phyloP scores from a whole-genome alignment of 2,888 invertebrate species.

The Apamea epomidion region DNA sequence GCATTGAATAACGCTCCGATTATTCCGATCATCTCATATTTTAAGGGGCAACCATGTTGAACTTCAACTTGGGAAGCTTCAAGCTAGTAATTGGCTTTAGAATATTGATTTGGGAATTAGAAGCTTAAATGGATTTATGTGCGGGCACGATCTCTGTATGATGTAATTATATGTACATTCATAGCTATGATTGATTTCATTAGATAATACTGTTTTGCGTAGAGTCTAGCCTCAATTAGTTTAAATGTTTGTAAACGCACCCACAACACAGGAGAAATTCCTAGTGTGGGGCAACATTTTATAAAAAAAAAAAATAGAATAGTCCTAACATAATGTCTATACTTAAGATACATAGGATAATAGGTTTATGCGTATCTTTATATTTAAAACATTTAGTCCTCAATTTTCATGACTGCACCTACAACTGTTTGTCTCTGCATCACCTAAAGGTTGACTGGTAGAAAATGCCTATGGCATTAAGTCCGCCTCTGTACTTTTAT shows the following conservation, averaged over 20 bases:
- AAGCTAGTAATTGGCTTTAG: slow-evolving; percentile 30
- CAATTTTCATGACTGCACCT: no score
- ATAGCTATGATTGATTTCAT: slow-evolving; percentile 27
- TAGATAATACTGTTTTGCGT: slow-evolving; percentile 2
- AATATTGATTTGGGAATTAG: slow-evolving; percentile 48
- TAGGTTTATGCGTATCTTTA: no score
- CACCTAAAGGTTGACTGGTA: no score
- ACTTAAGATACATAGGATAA: background rate
- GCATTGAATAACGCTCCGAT: slow-evolving; percentile 71
- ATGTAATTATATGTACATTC: slow-evolving; percentile 37
- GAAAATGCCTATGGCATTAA: no score
- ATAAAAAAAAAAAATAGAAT: no score
- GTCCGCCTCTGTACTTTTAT: no score
- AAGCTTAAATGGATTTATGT: slow-evolving; percentile 30
- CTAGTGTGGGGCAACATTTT: no score
- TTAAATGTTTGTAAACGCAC: no score
- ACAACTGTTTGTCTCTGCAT: no score
- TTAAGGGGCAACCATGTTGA: slow-evolving; percentile 56
- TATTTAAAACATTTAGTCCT: no score
- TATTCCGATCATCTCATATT: slow-evolving; percentile 73
- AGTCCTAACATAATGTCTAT: background rate
- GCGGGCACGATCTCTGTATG: slow-evolving; percentile 31
- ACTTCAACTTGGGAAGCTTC: background rate
- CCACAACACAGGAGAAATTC: no score
- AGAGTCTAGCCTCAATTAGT: slow-evolving; percentile 1